Conservation (phyloP, 2,113 vertebrate species). For the Lophochroa leadbeateri region DNA sequence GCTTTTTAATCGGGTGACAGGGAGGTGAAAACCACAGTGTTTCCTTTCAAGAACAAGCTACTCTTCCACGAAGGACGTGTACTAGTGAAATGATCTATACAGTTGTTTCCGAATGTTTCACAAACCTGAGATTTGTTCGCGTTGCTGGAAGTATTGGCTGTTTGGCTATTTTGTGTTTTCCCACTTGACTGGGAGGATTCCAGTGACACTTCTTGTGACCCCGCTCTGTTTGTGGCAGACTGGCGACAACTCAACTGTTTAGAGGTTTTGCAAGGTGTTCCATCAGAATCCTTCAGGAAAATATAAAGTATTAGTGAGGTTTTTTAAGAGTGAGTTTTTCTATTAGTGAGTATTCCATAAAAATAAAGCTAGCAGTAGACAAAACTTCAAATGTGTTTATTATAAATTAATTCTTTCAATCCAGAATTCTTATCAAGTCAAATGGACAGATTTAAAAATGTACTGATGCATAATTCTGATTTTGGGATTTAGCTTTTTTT, state of each 20-base stretch:
- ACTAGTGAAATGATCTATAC: not conserved
- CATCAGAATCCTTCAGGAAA: conserved; percentile 91
- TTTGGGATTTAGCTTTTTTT: not conserved
- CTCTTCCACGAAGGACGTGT: not conserved
- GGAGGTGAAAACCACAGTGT: not conserved
- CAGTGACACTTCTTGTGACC: conserved; percentile 78
- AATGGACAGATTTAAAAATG: not conserved
- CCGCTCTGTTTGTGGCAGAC: conserved; percentile 77
- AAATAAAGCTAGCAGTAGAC: not conserved
- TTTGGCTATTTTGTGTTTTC: conserved; percentile 75
- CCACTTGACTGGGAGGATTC: conserved; percentile 73
- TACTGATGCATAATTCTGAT: not conserved
- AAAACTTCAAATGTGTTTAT: not conserved
- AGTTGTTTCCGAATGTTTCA: not conserved
- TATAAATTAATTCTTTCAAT: not conserved
- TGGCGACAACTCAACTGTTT: conserved; percentile 88
- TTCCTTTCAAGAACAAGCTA: not conserved
- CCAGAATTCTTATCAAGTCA: not conserved
- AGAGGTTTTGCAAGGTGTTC: conserved; percentile 93
- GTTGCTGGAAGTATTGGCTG: conserved; percentile 74
- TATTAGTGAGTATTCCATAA: not conserved
- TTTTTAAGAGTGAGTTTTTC: not conserved
- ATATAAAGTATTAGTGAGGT: conserved; percentile 36
- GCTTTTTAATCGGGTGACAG: not conserved
- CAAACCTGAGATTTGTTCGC: conserved; percentile 91